These are phyloP conservation scores for Eulithis testata DNA, from an alignment of 2,888 invertebrate genomes.

Conservation along the genomic window DNA sequence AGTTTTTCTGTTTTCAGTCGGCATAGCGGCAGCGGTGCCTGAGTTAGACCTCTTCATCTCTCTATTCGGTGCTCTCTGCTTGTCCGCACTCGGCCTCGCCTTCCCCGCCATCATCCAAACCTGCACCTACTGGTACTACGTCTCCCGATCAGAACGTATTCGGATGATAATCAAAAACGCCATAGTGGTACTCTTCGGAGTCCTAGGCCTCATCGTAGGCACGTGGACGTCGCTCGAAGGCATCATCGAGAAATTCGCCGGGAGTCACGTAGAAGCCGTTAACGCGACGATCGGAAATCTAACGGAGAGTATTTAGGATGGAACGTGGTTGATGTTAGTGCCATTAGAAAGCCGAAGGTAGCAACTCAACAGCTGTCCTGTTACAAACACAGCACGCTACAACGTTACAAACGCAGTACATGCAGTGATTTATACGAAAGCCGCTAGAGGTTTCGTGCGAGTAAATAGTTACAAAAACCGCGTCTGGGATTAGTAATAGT, in stretches of 20 bases:
- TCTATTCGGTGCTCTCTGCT: constrained; percentile 94
- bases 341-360: constrained; percentile 17
- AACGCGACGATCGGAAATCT: constrained; percentile 11
- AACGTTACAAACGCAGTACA: neutral
- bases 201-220: constrained; percentile 88
- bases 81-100: constrained; percentile 94
- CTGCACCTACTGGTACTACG: constrained; percentile 91
- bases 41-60: constrained; percentile 92
- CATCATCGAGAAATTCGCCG: constrained; percentile 85
- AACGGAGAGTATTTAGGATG: constrained; percentile 7
- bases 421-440: neutral
- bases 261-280: neutral
- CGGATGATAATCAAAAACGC: constrained; percentile 86
- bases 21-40: constrained; percentile 93
- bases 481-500: neutral
- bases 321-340: constrained; percentile 14
- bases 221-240: constrained; percentile 88
- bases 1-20: constrained; percentile 84
- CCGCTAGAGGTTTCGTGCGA: neutral
- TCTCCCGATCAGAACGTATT: constrained; percentile 79
- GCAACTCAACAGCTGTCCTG: neutral
- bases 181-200: constrained; percentile 86
- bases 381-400: neutral
- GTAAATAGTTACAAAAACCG: neutral
- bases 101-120: constrained; percentile 96